Percentiles rank a stretch among this genome's conserved stretches.
Evolutionary conservation across 2,888 invertebrate species (phyloP).

Genomic region (Cephus spinipes): DNA sequence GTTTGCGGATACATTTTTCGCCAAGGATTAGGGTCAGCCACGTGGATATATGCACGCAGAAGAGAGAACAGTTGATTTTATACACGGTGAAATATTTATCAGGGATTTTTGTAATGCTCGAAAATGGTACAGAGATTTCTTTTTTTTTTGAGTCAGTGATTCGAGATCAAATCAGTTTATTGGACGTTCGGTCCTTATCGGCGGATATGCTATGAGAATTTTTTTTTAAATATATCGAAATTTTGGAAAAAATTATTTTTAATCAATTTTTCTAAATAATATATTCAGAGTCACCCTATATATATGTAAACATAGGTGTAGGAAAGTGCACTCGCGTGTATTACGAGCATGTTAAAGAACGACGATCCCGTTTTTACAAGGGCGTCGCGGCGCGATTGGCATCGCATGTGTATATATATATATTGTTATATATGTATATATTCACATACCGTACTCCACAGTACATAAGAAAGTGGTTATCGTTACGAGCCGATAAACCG

Average conservation of each 20-base stretch:
- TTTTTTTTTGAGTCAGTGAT: neutral
- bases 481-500: constrained; percentile 4
- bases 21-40: neutral
- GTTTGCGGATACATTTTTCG: neutral
- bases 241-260: neutral
- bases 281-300: too few species aligned
- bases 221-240: neutral
- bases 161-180: neutral
- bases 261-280: too few species aligned
- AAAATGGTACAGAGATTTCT: neutral
- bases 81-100: neutral
- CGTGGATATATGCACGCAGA: neutral
- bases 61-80: neutral
- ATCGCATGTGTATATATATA: neutral
- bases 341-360: neutral
- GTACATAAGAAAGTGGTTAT: neutral
- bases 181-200: too few species aligned
- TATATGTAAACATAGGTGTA: neutral
- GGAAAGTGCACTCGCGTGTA: neutral
- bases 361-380: neutral
- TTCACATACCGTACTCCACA: neutral
- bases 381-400: neutral
- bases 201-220: too few species aligned
- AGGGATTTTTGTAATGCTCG: neutral
- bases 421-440: neutral